Conservation (phyloP, 2,113 vertebrate genomes). For the Silurus meridionalis region DNA sequence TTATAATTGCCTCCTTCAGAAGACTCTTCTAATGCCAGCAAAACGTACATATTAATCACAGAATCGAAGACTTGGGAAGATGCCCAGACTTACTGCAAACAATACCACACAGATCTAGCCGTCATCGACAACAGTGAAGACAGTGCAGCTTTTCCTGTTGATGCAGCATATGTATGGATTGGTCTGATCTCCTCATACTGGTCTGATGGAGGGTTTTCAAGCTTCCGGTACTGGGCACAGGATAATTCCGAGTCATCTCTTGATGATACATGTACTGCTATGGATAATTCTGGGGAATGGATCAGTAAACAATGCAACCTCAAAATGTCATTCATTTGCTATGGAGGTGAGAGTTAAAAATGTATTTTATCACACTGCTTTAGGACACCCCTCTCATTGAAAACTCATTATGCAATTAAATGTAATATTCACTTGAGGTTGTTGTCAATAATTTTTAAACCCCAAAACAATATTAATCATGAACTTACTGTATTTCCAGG, state of each 20-base stretch:
- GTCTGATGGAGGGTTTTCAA: not conserved
- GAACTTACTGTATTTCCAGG: too few relatives aligned
- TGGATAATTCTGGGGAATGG: constrained; percentile 27
- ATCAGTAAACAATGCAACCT: not conserved
- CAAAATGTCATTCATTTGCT: constrained; percentile 31
- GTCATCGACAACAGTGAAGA: not conserved
- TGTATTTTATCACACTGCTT: not conserved
- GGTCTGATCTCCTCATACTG: constrained; percentile 33
- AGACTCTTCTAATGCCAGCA: not conserved
- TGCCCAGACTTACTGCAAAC: constrained; percentile 40
- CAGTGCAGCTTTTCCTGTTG: not conserved
- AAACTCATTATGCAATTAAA: not conserved
- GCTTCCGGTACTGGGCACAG: constrained; percentile 18
- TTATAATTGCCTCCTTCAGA: not conserved
- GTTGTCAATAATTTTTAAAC: too few relatives aligned
- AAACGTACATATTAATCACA: not conserved
- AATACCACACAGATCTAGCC: constrained; percentile 34
- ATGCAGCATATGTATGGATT: not conserved
- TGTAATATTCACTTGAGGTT: not conserved
- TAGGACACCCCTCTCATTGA: not conserved
- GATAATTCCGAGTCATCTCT: not conserved
- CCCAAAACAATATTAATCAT: too few relatives aligned
- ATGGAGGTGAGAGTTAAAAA: constrained; percentile 30
- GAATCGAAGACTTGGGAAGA: not conserved
- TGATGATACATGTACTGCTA: constrained; percentile 14